Conservation (phyloP, 2,888 invertebrate genomes). For the Seira sanloemensis region DNA sequence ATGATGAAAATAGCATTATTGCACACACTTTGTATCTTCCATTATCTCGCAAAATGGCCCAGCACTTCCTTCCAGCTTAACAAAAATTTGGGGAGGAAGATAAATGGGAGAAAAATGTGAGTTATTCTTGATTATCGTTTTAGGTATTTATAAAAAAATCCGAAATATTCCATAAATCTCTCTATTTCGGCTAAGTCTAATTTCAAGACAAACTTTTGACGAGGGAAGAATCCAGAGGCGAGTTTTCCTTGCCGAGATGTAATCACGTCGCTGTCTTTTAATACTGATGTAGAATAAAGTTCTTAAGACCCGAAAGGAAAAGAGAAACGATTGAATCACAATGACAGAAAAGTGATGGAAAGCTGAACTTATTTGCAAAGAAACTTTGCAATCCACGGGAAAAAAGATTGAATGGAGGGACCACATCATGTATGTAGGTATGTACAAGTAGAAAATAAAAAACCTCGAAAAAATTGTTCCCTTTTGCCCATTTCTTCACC, state of each 20-base stretch:
- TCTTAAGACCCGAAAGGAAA: too few relatives aligned
- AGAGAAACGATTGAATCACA: not conserved
- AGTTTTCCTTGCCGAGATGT: not conserved
- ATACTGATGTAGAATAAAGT: not conserved
- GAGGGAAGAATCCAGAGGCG: not conserved
- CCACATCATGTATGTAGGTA: not conserved
- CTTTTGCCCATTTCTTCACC: too few relatives aligned
- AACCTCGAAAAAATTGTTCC: too few relatives aligned
- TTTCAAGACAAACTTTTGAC: not conserved
- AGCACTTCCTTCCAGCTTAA: not conserved
- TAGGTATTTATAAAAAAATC: not conserved
- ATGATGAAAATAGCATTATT: not conserved
- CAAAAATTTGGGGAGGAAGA: not conserved
- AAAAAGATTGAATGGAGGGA: not conserved
- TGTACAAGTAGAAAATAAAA: not conserved
- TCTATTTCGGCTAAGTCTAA: not conserved
- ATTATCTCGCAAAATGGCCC: not conserved
- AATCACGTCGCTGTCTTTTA: too few relatives aligned
- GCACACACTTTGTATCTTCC: not conserved
- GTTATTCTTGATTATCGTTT: not conserved
- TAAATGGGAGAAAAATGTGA: too few relatives aligned
- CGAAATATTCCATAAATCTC: not conserved
- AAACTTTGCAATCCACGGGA: not conserved
- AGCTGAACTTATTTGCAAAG: not conserved
- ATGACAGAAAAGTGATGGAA: not conserved